These are phyloP conservation scores for Oithona nana DNA, from an alignment of 2,888 invertebrate genomes.

Conservation along the genomic window DNA sequence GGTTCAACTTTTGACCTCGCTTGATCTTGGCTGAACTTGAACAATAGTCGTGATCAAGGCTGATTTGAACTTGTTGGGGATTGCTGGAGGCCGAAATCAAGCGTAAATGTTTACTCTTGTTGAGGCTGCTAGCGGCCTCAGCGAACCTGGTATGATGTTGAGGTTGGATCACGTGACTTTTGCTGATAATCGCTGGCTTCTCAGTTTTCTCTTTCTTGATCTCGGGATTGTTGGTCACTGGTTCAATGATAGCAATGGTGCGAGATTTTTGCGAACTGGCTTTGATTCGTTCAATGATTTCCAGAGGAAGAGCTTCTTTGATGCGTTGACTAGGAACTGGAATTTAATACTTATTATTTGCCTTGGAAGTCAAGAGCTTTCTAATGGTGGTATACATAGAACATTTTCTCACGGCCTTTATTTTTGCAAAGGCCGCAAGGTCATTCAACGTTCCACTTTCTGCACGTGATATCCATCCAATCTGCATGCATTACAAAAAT, in stretches of 20 bases:
- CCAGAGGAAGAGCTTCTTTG: constrained; percentile 32
- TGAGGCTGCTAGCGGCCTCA: constrained; percentile 27
- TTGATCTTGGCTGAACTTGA: constrained; percentile 19
- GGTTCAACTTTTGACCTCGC: background rate
- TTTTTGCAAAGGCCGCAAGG: no score
- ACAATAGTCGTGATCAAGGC: constrained; percentile 42
- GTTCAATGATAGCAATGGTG: constrained; percentile 34
- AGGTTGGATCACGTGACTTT: background rate
- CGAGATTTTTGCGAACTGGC: constrained; percentile 33
- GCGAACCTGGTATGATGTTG: constrained; percentile 22
- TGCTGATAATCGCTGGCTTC: background rate
- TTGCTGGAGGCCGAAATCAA: background rate
- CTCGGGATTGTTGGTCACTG: constrained; percentile 26
- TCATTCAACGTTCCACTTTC: no score
- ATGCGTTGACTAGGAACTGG: constrained; percentile 23
- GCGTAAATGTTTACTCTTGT: constrained; percentile 28
- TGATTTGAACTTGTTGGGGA: constrained; percentile 21
- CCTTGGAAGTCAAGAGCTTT: no score
- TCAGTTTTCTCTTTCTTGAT: background rate
- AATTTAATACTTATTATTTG: no score
- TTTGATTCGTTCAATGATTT: constrained; percentile 37
- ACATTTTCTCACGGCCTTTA: no score
- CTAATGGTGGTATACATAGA: no score
- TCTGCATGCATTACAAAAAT: no score
- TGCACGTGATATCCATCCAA: no score